A percentile compares a stretch with the other conserved stretches of the same genome.
Conservation (phyloP, 2,797 vertebrate species). For the Cyclura pinguis region DNA sequence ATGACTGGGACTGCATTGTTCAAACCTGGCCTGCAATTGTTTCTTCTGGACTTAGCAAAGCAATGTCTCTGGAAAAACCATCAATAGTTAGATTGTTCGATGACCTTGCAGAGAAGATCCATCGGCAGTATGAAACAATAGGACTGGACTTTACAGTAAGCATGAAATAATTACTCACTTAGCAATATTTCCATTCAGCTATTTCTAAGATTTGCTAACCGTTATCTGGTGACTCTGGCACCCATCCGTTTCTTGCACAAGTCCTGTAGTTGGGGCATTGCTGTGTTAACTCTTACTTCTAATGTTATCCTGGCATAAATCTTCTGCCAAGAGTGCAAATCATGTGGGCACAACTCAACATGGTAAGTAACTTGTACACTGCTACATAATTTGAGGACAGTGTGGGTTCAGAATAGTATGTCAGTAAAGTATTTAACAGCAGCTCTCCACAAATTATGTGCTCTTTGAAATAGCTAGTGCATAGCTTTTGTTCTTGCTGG, state of each 20-base stretch:
- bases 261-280: neutral
- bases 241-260: neutral
- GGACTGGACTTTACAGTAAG: conserved; percentile 94
- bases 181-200: neutral
- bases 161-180: conserved; percentile 6
- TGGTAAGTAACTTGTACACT: neutral
- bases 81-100: conserved; percentile 98
- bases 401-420: neutral
- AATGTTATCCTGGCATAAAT: neutral
- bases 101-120: conserved; percentile 97
- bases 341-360: neutral
- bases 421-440: neutral
- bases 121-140: conserved; percentile 96
- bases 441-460: neutral
- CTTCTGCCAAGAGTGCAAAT: neutral
- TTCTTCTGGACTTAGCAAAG: conserved; percentile 93
- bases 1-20: conserved; percentile 96
- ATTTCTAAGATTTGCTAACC: neutral
- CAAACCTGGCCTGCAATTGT: conserved; percentile 95
- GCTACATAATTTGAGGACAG: neutral
- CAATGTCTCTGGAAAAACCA: conserved; percentile 97
- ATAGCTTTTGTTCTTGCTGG: neutral
- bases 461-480: neutral
- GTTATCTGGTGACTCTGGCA: neutral
- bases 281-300: neutral